These are phyloP conservation scores for Pomacea canaliculata DNA, from an alignment of 2,888 invertebrate species.

Conservation along the genomic window DNA sequence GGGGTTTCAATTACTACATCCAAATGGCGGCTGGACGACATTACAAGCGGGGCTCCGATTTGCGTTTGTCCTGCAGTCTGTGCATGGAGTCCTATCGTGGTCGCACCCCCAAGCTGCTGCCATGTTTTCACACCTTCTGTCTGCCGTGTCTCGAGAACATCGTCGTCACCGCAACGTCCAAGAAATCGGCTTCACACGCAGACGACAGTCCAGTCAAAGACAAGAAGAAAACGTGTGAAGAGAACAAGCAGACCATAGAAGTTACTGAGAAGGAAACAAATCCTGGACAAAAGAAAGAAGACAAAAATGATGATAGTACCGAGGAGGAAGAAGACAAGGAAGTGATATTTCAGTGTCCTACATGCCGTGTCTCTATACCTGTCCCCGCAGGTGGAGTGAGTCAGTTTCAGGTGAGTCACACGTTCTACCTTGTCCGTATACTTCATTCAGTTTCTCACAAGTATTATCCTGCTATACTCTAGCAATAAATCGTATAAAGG, in stretches of 20 bases:
- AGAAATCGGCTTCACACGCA: too few relatives aligned
- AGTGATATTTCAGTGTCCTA: background rate
- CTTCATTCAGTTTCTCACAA: too few relatives aligned
- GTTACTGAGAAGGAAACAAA: background rate
- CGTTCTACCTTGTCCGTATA: too few relatives aligned
- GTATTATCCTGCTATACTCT: too few relatives aligned
- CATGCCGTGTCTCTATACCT: background rate
- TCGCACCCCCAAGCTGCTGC: conserved; percentile 5
- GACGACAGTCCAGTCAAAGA: too few relatives aligned
- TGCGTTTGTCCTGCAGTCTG: conserved; percentile 9
- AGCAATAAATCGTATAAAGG: too few relatives aligned
- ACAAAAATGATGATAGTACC: background rate
- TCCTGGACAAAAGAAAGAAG: too few relatives aligned
- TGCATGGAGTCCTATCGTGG: conserved; percentile 13
- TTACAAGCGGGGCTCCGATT: background rate
- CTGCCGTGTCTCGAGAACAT: conserved; percentile 6
- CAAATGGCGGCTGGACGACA: background rate
- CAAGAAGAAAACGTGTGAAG: too few relatives aligned
- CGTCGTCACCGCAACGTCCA: background rate
- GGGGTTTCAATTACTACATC: background rate
- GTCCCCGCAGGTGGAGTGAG: conserved; percentile 7
- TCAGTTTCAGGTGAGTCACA: conserved; percentile 6
- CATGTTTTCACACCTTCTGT: conserved; percentile 20
- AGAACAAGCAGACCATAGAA: too few relatives aligned
- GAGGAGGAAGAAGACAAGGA: background rate